Percentiles rank a stretch among this genome's conserved stretches.
Conservation (phyloP, 2,113 vertebrate species). For the Cricetomys ansorgei region DNA sequence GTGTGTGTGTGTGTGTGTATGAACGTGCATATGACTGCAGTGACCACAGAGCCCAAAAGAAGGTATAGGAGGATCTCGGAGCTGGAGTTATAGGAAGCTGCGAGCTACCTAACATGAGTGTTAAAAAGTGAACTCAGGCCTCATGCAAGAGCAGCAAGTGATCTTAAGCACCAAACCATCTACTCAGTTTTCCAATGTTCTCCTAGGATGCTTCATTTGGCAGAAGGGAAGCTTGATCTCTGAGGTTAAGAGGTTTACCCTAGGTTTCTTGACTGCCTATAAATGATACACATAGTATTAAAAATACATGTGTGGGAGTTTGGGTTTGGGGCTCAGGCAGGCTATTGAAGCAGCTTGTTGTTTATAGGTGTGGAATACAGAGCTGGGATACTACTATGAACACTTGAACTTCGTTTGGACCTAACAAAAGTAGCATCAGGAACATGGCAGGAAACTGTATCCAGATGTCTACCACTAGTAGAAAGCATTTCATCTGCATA, state of each 20-base stretch:
- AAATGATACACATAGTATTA: neutral
- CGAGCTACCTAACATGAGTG: neutral
- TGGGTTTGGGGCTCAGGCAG: neutral
- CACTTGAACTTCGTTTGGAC: neutral
- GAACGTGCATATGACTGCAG: neutral
- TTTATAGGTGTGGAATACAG: neutral
- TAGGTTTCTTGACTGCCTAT: slow-evolving; percentile 4
- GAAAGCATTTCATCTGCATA: neutral
- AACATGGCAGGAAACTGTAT: neutral
- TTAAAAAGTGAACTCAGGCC: neutral
- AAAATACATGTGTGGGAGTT: neutral
- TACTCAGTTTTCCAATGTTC: neutral
- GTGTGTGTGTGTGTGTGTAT: neutral
- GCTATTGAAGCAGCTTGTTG: neutral
- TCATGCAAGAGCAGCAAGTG: neutral
- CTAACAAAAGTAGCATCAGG: no score
- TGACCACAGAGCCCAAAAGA: neutral
- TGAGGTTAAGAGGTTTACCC: neutral
- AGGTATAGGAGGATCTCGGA: neutral
- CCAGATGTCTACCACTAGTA: neutral
- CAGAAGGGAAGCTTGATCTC: neutral
- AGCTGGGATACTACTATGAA: neutral
- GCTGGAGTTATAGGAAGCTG: neutral
- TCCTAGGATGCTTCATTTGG: neutral
- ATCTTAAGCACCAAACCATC: no score